Base-by-base conservation (phyloP, 1,140 invertebrate genomes). In the Lycorma delicatula region DNA sequence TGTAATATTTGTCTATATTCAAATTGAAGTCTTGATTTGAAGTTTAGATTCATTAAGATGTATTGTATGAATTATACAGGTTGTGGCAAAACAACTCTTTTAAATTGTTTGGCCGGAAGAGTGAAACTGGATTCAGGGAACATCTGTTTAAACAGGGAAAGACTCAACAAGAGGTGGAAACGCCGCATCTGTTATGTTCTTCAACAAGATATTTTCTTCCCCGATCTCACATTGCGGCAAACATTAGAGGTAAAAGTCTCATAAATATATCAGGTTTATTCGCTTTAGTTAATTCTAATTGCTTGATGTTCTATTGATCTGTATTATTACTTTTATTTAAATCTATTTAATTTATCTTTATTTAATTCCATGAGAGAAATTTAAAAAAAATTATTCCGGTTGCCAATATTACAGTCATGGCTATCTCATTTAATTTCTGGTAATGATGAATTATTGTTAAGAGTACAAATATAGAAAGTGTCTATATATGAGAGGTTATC, bases 151-250 rank as follows among this genome's bases (percentile, higher is more conserved):
- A 89, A 89, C 70, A 80, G 85, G 6, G 81, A 86, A 56, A 75
- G 79, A n/a, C 70, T 92, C 23, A 84, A 81, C 59, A 91, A 91
- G 66, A 72, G 84, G 65, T 85, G 84, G 77, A 81, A 84, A 56
- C 73, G 87, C 56, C 81, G 81, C 64, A 88, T 92, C 54, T 87
- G 87, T 62, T 92, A 91, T 70, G 88, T 91, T 18, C 77, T 91
- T 36, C 89, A 92, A 68, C 83, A 91, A 67, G 89, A 91, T 66
- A 81, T 89, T 57, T 91, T 91, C 73, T 90, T 91, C 68, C 79
- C 87, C 6, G 85, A 86, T 68, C 76, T 92, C 58, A 91, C 87
- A 1, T 75, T 91, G 16, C 74, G 83, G 54, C 87, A 91, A 71
- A 91, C 88, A 0, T 74, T 91, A 51, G 81, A 84, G 71, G 83